These are phyloP conservation scores for Ceyx margarethae DNA, from an alignment of 2,113 vertebrate species.

Conservation along the genomic window DNA sequence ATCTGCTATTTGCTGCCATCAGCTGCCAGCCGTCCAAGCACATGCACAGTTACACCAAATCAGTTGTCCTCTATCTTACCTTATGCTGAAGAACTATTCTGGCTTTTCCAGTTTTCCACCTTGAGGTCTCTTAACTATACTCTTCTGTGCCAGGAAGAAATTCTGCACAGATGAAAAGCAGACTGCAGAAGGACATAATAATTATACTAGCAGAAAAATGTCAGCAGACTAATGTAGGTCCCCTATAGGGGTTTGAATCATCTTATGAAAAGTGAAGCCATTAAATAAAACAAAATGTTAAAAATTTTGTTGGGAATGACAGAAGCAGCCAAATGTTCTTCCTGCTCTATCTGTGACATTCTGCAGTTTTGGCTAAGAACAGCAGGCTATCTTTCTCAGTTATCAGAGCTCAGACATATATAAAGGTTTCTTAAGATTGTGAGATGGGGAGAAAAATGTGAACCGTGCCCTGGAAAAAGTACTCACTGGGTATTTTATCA, in stretches of 20 bases:
- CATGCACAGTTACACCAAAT: neutral
- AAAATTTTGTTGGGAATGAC: conserved; percentile 59
- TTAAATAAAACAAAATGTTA: conserved; percentile 67
- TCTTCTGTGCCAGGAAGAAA: neutral
- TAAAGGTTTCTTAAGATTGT: neutral
- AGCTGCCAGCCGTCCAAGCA: neutral
- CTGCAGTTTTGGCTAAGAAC: conserved; percentile 40
- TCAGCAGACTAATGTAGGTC: conserved; percentile 46
- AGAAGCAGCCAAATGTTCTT: conserved; percentile 54
- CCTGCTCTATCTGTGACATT: conserved; percentile 35
- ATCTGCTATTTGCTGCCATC: neutral
- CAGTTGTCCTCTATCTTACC: neutral
- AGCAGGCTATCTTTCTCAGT: conserved; percentile 28
- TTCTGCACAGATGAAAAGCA: conserved; percentile 18
- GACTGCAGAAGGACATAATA: conserved; percentile 38
- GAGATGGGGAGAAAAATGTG: neutral
- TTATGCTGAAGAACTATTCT: neutral
- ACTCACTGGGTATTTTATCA: neutral
- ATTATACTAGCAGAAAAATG: conserved; percentile 60
- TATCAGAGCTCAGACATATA: neutral
- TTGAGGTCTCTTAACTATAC: conserved; percentile 18
- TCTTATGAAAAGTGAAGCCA: conserved; percentile 43
- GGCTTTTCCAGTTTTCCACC: neutral
- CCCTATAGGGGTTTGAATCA: conserved; percentile 59
- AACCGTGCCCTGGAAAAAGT: neutral